Evolutionary conservation across 1,140 invertebrate species (phyloP), one percentile per base, ranked within the genome.

Genomic region (Epicauta chinensis): DNA sequence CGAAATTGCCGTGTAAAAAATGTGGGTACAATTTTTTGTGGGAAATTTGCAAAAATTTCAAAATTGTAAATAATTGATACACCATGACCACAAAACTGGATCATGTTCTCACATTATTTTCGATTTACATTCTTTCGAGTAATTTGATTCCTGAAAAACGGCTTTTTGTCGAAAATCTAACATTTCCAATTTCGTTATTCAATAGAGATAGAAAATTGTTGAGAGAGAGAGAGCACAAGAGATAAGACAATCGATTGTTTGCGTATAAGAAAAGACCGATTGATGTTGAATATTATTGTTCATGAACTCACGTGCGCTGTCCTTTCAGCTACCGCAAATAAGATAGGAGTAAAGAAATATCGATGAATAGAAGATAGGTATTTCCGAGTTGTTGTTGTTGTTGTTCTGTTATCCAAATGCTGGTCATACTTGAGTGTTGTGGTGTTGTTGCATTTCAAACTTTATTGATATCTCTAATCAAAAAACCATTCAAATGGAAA

Each of bases 311-410:
- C 42, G 41, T 43, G 42, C 42, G 16, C 23, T 5, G 7, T 23
- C 23, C 7, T 32, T 45, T 29, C 7, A 45, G 42, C 42, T 34
- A 45, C 42, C 42, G 42, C 42, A 45, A 43, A 3, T 2, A 3
- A 45, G 42, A 45, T 45, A 13, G 17, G 32, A 7, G 17, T 30
- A 31, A 15, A 15, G 38, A 45, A 29, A 45, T 45, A 30, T 31
- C 42, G 30, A 29, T 3, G 29, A 34, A 45, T 45, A 32, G 42
- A 30, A 11, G 42, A 45, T 32, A 13, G 42, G 42, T 34, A 45
- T 45, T 34, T 45, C 29, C 42, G 17, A 45, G 3, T 31, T 43
- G 41, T n/a, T n/a, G n/a, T n/a, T n/a, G n/a, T n/a, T n/a, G n/a
- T 23, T 23, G 23, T 23, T 3, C 7, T 32, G 42, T 45, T 45